Evolutionary conservation across 2,797 vertebrate species (phyloP), one percentile per base, ranked within the genome.

Genomic region (Falco novaeseelandiae): DNA sequence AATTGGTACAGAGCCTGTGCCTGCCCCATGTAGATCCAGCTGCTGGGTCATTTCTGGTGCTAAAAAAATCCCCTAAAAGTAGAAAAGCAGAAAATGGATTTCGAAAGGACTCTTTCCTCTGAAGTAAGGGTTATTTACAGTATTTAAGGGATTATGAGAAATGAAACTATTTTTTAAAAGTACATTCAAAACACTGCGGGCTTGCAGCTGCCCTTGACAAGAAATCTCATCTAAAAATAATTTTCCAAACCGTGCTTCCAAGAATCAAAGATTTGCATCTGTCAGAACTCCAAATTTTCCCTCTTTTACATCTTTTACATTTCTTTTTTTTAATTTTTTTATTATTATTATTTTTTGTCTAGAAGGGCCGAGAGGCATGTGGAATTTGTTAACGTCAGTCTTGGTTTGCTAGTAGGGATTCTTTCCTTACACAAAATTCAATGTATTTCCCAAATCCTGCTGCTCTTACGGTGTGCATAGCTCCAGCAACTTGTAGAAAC

Each of bases 201-300:
- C 90, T 94, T 89, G 78, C 79, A 90, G 88, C 83, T 95, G 90
- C 93, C 93, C 87, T 93, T 89, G 46, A 91, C 84, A 92, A 94
- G 82, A 94, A 95, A 88, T 40, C 87, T 81, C 0, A n/a, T 71
- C 96, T 97, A 97, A 97, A 95, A 96, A 95, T 95, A 97, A 78
- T 94, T 92, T 94, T 86, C 90, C 32, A 7, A 96, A 92, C 72
- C 78, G 12, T 87, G 89, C 72, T 92, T 96, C 94, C 95, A 95
- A 91, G 95, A 94, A 90, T 81, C 71, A 71, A 80, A 92, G 72
- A 92, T 91, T 89, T 55, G 20, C 96, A 92, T 96, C 82, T 97
- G 93, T 95, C 93, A 96, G 72, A 92, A 85, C 82, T 93, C 83
- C 87, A 83, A 40, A 87, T 78, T 92, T 93, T 84, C 59, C 65